phyloP scores from a whole-genome alignment of 37 sponge, comb jelly and placozoan species.

The Chondrosia reniformis region DNA sequence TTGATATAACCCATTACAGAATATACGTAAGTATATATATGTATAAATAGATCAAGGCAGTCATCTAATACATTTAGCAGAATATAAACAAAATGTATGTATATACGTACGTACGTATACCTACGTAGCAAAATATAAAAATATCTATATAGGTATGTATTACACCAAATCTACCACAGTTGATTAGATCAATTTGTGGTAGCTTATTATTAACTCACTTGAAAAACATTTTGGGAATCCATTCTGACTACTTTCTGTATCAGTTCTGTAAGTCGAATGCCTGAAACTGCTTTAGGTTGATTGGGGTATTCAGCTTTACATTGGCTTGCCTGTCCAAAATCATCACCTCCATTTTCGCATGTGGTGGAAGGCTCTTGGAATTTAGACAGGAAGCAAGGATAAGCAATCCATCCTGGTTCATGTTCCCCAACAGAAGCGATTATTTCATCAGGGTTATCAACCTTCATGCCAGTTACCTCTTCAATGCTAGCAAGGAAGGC shows the following conservation, averaged over 20 bases:
- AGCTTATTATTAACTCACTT: background rate
- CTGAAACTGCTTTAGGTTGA: too few relatives aligned
- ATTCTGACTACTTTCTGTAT: background rate
- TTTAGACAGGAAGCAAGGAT: slow-evolving; percentile 47
- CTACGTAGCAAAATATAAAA: too few relatives aligned
- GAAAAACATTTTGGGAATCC: background rate
- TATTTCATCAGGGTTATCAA: background rate
- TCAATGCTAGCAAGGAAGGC: slow-evolving; percentile 30
- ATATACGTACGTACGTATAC: background rate
- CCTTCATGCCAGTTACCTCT: background rate
- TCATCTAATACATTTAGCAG: too few relatives aligned
- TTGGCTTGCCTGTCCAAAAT: background rate
- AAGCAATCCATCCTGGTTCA: slow-evolving; percentile 27
- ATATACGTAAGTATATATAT: too few relatives aligned
- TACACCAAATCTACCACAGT: too few relatives aligned
- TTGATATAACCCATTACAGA: too few relatives aligned
- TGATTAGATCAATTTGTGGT: too few relatives aligned
- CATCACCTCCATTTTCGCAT: background rate
- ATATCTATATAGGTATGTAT: too few relatives aligned
- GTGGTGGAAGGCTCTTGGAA: slow-evolving; percentile 31
- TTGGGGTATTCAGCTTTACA: background rate
- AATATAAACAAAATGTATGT: background rate
- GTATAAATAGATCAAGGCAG: too few relatives aligned
- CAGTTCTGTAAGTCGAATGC: too few relatives aligned
- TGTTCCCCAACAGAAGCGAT: background rate